Evolutionary conservation across 2,797 vertebrate genomes (phyloP), one percentile per base, ranked within the genome.

Genomic region (Melanotaenia nigrans): DNA sequence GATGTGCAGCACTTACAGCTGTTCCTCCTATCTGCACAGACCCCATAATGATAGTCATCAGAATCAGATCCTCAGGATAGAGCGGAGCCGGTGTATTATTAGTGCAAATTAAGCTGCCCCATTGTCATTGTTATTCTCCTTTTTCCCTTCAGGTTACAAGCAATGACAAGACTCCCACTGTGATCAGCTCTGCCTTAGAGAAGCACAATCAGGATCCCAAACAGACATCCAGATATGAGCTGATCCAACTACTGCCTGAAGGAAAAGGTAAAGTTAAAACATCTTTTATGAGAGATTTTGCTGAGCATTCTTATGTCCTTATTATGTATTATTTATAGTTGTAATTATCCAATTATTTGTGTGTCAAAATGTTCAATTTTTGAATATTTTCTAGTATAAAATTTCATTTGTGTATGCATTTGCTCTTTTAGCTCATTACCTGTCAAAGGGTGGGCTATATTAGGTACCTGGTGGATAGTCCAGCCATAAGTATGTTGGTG

Each of bases 121-220:
- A 1, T 30, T 75, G 47, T 73, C 80, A 65, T 42, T 85, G 61
- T 77, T 73, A 12, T 59, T 72, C 67, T 83, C 53, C n/a, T 71
- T 51, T 74, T 25, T 72, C 56, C 67, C 65, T 57, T 72, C 89
- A 98, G 97, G 96, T 98, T 62, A 96, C 95, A 1, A 97, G 96
- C 86, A 96, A 97, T 75, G 96, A 98, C 87, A 98, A 98, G 90
- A 94, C 96, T 25, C 96, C 96, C 38, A 90, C 94, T 47, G 95
- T 97, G 69, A 94, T 97, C 73, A 94, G 93, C 75, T 92, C 95
- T 10, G 96, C 96, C 62, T 93, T 97, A 89, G 96, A 97, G 77
- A 97, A 98, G 79, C 96, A 98, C 90, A 96, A 93, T 78, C 95
- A 96, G 81, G 95, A 96, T 69, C 89, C 91, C 20, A 88, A 88